Percentiles rank a stretch among this genome's conserved stretches.
Conservation (phyloP, 2,797 vertebrate genomes). For the Tapirus indicus region DNA sequence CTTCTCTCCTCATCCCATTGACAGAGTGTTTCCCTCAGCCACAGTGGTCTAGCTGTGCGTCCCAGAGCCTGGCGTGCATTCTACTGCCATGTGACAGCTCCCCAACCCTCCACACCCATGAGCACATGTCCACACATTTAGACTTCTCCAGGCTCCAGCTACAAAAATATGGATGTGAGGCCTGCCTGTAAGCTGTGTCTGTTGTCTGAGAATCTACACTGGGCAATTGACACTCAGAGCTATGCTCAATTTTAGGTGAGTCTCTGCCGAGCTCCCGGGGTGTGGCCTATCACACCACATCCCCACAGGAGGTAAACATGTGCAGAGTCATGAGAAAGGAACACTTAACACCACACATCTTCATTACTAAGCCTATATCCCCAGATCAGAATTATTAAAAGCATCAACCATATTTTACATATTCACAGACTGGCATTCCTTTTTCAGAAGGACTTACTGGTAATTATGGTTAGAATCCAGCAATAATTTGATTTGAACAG, state of each 20-base stretch:
- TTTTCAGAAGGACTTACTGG: neutral
- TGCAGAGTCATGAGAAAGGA: neutral
- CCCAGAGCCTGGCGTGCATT: neutral
- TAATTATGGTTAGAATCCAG: neutral
- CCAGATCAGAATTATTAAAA: neutral
- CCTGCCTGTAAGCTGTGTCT: neutral
- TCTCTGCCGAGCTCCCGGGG: neutral
- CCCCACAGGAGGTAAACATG: neutral
- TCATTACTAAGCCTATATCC: neutral
- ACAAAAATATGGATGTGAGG: neutral
- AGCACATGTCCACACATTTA: no score
- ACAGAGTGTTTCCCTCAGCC: neutral
- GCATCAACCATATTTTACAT: neutral
- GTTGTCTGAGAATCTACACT: neutral
- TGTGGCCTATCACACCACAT: neutral
- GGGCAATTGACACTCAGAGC: neutral
- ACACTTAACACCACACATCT: neutral
- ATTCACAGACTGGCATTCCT: neutral
- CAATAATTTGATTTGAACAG: neutral
- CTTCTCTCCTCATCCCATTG: neutral
- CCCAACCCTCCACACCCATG: accelerated
- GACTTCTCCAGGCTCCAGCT: neutral
- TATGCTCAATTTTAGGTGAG: neutral
- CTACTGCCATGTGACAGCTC: neutral
- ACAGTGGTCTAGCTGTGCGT: neutral